These are phyloP conservation scores for Hydrolagus affinis DNA, from an alignment of 2,113 vertebrate genomes.

Conservation along the genomic window DNA sequence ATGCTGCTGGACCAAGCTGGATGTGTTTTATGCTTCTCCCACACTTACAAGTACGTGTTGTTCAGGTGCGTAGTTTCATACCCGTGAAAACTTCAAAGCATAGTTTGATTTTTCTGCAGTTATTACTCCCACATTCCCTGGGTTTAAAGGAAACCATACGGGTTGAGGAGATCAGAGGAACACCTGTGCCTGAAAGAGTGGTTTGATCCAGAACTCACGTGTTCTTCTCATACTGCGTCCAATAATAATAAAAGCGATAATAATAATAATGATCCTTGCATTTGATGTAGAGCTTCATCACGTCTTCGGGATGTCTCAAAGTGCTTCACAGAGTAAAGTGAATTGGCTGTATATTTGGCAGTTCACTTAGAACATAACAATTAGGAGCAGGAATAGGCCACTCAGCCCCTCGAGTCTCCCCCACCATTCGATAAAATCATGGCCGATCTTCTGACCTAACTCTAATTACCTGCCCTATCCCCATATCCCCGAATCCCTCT, in stretches of 20 bases:
- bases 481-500: too few relatives aligned
- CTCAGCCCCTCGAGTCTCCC: too few relatives aligned
- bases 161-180: not conserved
- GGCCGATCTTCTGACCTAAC: too few relatives aligned
- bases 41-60: not conserved
- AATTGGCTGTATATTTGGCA: too few relatives aligned
- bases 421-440: too few relatives aligned
- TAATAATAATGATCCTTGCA: not conserved
- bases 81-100: not conserved
- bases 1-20: not conserved
- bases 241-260: not conserved
- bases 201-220: not conserved
- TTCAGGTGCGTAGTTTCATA: not conserved
- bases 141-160: not conserved
- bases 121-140: not conserved
- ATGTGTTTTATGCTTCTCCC: not conserved
- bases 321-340: too few relatives aligned
- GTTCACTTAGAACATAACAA: too few relatives aligned
- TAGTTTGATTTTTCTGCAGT: not conserved
- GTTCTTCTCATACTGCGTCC: not conserved
- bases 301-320: too few relatives aligned
- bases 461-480: too few relatives aligned
- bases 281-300: too few relatives aligned
- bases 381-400: too few relatives aligned
- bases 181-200: not conserved